Evolutionary conservation across 2,888 invertebrate genomes (phyloP).

Genomic region (Callinectes sapidus): DNA sequence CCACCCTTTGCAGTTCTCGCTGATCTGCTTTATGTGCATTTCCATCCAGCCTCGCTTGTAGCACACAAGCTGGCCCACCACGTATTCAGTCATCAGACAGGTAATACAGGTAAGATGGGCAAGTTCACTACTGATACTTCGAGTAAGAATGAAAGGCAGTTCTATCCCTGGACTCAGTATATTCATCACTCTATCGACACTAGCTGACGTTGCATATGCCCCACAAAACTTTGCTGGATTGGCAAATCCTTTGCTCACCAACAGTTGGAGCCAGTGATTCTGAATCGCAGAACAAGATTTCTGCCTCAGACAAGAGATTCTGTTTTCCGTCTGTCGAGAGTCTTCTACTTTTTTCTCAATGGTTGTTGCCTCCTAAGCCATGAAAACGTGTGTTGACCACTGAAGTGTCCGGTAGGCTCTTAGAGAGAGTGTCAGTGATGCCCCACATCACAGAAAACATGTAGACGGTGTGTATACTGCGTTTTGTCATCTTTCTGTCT

Average conservation of each 20-base stretch:
- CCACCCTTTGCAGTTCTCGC: neutral
- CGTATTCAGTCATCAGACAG: neutral
- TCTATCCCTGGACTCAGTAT: neutral
- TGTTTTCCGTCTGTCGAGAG: neutral
- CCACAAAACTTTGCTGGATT: neutral
- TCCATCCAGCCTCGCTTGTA: neutral
- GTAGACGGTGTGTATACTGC: neutral
- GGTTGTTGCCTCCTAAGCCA: neutral
- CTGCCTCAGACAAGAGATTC: neutral
- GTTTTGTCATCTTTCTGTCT: neutral
- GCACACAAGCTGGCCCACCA: constrained; percentile 18
- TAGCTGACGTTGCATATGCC: neutral
- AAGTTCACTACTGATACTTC: neutral
- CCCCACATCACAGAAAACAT: neutral
- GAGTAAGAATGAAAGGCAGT: neutral
- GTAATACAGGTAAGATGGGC: no score
- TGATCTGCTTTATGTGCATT: neutral
- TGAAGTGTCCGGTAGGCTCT: neutral
- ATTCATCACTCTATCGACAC: neutral
- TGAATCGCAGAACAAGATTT: neutral
- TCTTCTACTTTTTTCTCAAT: neutral
- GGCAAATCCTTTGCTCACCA: neutral
- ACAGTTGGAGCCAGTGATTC: neutral
- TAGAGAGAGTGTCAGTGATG: neutral
- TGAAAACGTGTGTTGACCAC: neutral